These are phyloP conservation scores for Trogon surrucura DNA, from an alignment of 2,113 vertebrate genomes.

Conservation along the genomic window DNA sequence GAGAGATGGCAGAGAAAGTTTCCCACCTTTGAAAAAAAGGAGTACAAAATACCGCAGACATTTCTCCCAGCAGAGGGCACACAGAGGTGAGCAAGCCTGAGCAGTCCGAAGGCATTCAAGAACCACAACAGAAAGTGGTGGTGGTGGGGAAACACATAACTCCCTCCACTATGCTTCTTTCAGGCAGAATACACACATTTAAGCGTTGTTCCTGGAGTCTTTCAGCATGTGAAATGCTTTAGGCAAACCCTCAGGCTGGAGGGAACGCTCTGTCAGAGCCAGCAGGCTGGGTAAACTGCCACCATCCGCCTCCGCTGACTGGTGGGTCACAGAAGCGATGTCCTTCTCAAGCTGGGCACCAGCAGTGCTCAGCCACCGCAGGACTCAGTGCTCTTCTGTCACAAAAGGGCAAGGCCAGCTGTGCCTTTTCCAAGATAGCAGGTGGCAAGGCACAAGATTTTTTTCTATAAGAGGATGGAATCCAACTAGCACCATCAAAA, in stretches of 20 bases:
- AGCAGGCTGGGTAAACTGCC: constrained; percentile 18
- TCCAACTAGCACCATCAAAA: constrained; percentile 38
- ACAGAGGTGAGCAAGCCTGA: not conserved
- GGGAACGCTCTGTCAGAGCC: constrained; percentile 24
- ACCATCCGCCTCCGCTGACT: not conserved
- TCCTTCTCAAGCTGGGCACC: constrained; percentile 12
- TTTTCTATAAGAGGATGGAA: not conserved
- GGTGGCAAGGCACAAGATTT: constrained; percentile 38
- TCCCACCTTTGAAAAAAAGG: constrained; percentile 16
- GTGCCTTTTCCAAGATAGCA: constrained; percentile 23
- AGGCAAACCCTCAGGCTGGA: not conserved
- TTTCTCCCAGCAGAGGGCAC: constrained; percentile 23
- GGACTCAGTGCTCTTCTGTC: not conserved
- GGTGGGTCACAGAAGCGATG: not conserved
- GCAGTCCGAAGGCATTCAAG: not conserved
- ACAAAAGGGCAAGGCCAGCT: constrained; percentile 43
- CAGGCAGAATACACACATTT: not conserved
- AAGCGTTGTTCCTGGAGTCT: constrained; percentile 25
- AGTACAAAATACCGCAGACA: constrained; percentile 5
- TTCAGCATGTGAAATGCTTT: not conserved
- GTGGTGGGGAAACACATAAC: not conserved
- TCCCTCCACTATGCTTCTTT: not conserved
- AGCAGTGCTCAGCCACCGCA: not conserved
- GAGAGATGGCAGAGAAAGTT: constrained; percentile 42
- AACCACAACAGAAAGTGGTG: constrained; percentile 26